Percentiles rank a stretch among this genome's conserved stretches.
phyloP scores from a whole-genome alignment of 2,888 invertebrate species.

The Chymomyza caudatula region DNA sequence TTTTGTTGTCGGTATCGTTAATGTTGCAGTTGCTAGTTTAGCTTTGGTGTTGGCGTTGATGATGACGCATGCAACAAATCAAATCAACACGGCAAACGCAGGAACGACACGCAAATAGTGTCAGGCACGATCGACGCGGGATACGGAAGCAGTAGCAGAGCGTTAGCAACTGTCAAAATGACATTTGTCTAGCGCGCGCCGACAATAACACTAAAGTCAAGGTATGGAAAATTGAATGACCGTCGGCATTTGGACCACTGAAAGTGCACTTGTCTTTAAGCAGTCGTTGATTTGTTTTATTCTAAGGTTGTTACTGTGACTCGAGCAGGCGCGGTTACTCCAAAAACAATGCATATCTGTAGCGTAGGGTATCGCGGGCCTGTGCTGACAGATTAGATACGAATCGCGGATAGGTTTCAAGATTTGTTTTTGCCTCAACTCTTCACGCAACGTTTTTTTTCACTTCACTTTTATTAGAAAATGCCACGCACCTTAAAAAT shows the following conservation, averaged over 20 bases:
- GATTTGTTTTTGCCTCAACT: background rate
- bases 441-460: conserved; percentile 20
- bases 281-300: conserved; percentile 9
- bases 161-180: conserved; percentile 53
- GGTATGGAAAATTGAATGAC: conserved; percentile 46
- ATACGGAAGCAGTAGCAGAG: conserved; percentile 27
- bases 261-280: conserved; percentile 46
- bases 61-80: conserved; percentile 72
- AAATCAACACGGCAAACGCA: conserved; percentile 64
- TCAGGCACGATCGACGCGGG: conserved; percentile 41
- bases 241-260: conserved; percentile 41
- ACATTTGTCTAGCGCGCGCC: conserved; percentile 40
- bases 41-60: conserved; percentile 44
- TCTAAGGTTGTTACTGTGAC: no score
- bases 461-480: conserved; percentile 30
- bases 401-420: background rate
- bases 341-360: no score
- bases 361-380: conserved; percentile 43
- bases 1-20: conserved; percentile 27
- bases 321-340: no score
- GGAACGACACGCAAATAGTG: conserved; percentile 65
- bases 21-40: conserved; percentile 33
- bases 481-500: conserved; percentile 51
- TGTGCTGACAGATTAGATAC: no score
- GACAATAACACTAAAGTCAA: background rate